Evolutionary conservation across 2,797 vertebrate genomes (phyloP).

Genomic region (Thalassophryne amazonica): DNA sequence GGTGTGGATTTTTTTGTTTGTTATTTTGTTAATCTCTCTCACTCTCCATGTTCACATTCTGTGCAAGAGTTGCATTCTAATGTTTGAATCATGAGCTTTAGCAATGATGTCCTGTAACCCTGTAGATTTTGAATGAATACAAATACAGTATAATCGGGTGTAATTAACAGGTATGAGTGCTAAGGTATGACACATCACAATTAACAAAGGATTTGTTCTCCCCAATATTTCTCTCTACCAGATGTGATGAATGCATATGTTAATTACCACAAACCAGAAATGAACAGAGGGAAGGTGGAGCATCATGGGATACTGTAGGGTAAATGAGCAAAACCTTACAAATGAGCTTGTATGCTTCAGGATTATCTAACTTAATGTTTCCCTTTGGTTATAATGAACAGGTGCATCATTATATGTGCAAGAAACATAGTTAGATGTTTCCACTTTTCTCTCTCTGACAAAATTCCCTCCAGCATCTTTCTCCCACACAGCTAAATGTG

Average conservation of each 20-base stretch:
- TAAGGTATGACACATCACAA: constrained; percentile 22
- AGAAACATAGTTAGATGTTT: constrained; percentile 38
- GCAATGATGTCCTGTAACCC: no score
- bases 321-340: constrained; percentile 10
- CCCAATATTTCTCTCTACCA: constrained; percentile 5
- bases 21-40: no score
- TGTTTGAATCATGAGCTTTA: no score
- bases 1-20: no score
- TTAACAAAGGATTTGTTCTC: constrained; percentile 6
- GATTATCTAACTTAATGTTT: constrained; percentile 28
- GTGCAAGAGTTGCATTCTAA: no score
- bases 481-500: constrained; percentile 49
- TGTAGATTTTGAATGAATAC: no score
- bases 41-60: no score
- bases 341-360: constrained; percentile 5
- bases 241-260: constrained; percentile 35
- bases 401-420: constrained; percentile 44
- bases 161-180: constrained; percentile 7
- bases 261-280: constrained; percentile 40
- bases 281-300: constrained; percentile 14
- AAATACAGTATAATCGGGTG: no score
- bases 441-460: constrained; percentile 34
- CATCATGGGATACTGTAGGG: constrained; percentile 11
- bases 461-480: constrained; percentile 34
- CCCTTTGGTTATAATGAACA: constrained; percentile 49